phyloP scores from a whole-genome alignment of 2,888 invertebrate genomes.

The Eristalinus aeneus region DNA sequence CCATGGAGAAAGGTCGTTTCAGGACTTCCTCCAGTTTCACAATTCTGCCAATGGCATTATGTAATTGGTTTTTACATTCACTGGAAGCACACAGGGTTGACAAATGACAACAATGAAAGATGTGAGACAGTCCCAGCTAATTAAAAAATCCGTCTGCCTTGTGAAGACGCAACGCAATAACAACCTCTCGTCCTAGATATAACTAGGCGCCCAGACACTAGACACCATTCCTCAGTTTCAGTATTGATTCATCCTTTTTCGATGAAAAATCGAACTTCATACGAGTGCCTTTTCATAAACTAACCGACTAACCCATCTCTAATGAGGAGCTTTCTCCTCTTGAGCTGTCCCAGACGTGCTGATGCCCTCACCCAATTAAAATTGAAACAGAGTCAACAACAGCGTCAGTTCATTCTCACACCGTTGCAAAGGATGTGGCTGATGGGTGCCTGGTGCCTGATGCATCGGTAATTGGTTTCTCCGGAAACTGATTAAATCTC shows the following conservation, averaged over 20 bases:
- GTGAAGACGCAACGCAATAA: too few relatives aligned
- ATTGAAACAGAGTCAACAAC: background rate
- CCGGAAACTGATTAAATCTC: slow-evolving; percentile 51
- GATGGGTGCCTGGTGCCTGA: slow-evolving; percentile 9
- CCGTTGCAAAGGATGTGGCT: background rate
- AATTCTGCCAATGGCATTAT: background rate
- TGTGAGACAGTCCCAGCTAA: too few relatives aligned
- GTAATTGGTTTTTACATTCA: background rate
- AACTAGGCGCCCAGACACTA: too few relatives aligned
- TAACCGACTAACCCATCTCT: background rate
- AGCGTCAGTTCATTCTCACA: background rate
- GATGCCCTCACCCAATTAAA: background rate
- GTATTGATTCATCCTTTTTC: background rate
- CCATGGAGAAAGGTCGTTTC: background rate
- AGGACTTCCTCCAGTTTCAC: background rate
- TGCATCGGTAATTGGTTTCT: slow-evolving; percentile 35
- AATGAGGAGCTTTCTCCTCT: background rate
- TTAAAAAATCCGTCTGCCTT: too few relatives aligned
- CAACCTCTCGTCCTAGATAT: too few relatives aligned
- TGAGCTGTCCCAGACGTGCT: background rate
- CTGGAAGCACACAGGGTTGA: too few relatives aligned
- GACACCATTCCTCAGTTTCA: background rate
- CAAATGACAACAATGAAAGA: too few relatives aligned
- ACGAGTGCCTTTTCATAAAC: background rate
- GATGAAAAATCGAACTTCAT: background rate